Evolutionary conservation across 2,888 invertebrate species (phyloP).

Genomic region (Trypoxylon attenuatum): DNA sequence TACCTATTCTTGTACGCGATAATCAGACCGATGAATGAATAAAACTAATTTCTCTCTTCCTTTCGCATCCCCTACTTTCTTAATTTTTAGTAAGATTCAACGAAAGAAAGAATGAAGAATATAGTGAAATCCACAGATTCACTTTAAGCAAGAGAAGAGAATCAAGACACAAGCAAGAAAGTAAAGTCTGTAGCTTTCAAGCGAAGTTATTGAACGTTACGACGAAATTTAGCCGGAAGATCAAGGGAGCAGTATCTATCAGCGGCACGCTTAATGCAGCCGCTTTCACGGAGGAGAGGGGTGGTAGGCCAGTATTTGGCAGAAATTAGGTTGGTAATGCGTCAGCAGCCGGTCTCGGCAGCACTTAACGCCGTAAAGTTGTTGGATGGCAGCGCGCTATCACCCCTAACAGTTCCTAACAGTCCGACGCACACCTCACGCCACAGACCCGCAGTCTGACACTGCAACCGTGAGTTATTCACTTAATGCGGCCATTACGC

Average conservation of each 20-base stretch:
- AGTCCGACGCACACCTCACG: constrained; percentile 56
- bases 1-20: too few species aligned
- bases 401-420: constrained; percentile 65
- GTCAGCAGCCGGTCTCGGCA: constrained; percentile 59
- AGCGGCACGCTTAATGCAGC: not conserved
- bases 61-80: too few species aligned
- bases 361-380: constrained; percentile 70
- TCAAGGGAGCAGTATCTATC: constrained; percentile 15
- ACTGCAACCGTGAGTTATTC: constrained; percentile 70
- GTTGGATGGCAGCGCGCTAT: constrained; percentile 71
- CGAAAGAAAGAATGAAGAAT: too few species aligned
- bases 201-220: not conserved
- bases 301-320: constrained; percentile 43
- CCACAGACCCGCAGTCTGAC: constrained; percentile 50
- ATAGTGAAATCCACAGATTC: too few species aligned
- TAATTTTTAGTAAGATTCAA: too few species aligned
- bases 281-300: constrained; percentile 35
- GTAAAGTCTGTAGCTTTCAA: not conserved
- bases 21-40: too few species aligned
- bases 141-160: too few species aligned
- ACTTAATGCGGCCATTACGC: constrained; percentile 73
- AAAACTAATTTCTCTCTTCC: too few species aligned
- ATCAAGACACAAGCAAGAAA: too few species aligned
- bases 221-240: constrained; percentile 18
- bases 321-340: constrained; percentile 69